Percentiles rank a stretch among this genome's conserved stretches.
Conservation (phyloP, 1,140 invertebrate genomes). For the Orchesella cincta region DNA sequence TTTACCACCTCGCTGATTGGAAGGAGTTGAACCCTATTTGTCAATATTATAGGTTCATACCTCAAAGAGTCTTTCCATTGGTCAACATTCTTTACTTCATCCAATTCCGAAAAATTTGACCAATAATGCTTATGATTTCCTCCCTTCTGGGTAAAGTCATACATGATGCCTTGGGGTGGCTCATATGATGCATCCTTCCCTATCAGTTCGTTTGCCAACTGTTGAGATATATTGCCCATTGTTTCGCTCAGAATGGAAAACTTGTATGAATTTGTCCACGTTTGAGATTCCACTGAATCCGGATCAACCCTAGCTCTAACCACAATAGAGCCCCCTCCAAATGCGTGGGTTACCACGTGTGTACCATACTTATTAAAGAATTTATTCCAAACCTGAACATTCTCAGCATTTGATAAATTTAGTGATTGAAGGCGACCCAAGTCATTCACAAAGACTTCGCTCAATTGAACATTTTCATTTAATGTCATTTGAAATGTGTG, state of each 20-base stretch:
- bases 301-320: neutral
- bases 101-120: neutral
- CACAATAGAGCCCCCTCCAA: slow-evolving; percentile 25
- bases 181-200: neutral
- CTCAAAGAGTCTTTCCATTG: neutral
- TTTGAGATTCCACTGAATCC: neutral
- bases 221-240: neutral
- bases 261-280: neutral
- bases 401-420: slow-evolving; percentile 16
- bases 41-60: neutral
- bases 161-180: neutral
- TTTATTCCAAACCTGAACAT: neutral
- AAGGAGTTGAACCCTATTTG: neutral
- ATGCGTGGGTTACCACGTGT: slow-evolving; percentile 21
- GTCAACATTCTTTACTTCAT: neutral
- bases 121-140: neutral
- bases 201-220: neutral
- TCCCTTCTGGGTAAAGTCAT: neutral
- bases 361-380: slow-evolving; percentile 32
- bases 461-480: neutral
- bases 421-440: neutral
- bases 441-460: neutral
- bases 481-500: slow-evolving; percentile 26
- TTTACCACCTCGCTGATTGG: slow-evolving; percentile 11
- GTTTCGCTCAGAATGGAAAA: neutral